These are phyloP conservation scores for Eolophus roseicapilla DNA, from an alignment of 2,113 vertebrate species.

Conservation along the genomic window DNA sequence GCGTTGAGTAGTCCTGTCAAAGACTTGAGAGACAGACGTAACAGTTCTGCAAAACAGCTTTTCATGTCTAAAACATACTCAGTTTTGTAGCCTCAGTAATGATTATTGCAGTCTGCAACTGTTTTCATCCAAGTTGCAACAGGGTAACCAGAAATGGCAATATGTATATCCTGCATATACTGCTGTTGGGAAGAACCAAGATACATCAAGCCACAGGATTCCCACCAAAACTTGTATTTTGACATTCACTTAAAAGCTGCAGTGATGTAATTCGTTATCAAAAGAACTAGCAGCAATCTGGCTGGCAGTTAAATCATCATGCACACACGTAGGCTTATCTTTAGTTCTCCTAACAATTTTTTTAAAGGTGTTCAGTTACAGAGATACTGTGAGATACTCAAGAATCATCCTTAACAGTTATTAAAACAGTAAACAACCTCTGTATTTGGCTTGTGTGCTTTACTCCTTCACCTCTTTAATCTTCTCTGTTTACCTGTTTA, in stretches of 20 bases:
- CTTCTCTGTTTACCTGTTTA: background rate
- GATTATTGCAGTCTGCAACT: background rate
- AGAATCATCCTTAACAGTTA: background rate
- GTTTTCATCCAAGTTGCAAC: background rate
- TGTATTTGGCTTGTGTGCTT: background rate
- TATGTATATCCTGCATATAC: background rate
- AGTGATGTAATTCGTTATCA: background rate
- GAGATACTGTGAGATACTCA: background rate
- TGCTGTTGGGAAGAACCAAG: background rate
- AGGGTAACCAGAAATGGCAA: background rate
- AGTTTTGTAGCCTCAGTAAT: background rate
- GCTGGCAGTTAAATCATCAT: background rate
- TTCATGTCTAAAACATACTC: background rate
- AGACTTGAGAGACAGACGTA: too few species aligned
- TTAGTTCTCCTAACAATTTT: background rate
- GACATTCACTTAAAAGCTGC: background rate
- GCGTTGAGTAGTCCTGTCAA: accelerated
- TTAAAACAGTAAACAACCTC: background rate
- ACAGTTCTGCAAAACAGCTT: background rate
- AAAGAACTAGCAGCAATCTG: background rate
- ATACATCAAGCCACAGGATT: background rate
- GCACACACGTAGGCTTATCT: background rate
- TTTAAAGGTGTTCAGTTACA: background rate
- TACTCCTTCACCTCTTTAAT: background rate
- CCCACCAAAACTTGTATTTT: background rate